Percentiles rank a stretch among this genome's conserved stretches.
Evolutionary conservation across 2,888 invertebrate species (phyloP).

Genomic region (Epiblema foenella): DNA sequence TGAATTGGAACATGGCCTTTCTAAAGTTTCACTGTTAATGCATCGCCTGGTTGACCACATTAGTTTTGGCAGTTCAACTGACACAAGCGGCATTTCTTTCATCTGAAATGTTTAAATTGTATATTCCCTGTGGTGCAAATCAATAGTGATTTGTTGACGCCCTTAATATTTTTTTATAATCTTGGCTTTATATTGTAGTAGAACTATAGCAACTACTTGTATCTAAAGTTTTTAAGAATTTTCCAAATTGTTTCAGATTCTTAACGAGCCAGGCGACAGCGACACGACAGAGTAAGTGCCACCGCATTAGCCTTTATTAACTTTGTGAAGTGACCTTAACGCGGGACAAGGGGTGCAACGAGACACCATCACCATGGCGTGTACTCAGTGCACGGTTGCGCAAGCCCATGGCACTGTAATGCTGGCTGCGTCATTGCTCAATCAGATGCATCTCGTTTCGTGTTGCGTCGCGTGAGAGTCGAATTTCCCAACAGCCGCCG

Average conservation of each 20-base stretch:
- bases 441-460: conserved; percentile 78
- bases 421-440: conserved; percentile 69
- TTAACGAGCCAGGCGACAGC: conserved; percentile 20
- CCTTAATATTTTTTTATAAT: background rate
- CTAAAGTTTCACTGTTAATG: conserved; percentile 51
- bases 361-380: conserved; percentile 23
- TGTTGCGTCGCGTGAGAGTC: conserved; percentile 72
- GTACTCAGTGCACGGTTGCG: conserved; percentile 65
- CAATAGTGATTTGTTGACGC: background rate
- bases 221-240: background rate
- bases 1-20: conserved; percentile 51
- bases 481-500: conserved; percentile 73
- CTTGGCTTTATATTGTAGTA: background rate
- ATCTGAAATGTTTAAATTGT: background rate
- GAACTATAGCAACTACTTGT: background rate
- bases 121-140: background rate
- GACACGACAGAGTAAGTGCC: conserved; percentile 30
- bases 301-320: conserved; percentile 6
- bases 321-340: conserved; percentile 22
- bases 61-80: conserved; percentile 46
- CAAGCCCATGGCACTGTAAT: conserved; percentile 65
- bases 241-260: conserved; percentile 38
- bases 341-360: conserved; percentile 33
- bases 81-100: conserved; percentile 7
- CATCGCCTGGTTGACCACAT: conserved; percentile 49